phyloP scores from a whole-genome alignment of 2,113 vertebrate genomes.

The Plotosus lineatus region DNA sequence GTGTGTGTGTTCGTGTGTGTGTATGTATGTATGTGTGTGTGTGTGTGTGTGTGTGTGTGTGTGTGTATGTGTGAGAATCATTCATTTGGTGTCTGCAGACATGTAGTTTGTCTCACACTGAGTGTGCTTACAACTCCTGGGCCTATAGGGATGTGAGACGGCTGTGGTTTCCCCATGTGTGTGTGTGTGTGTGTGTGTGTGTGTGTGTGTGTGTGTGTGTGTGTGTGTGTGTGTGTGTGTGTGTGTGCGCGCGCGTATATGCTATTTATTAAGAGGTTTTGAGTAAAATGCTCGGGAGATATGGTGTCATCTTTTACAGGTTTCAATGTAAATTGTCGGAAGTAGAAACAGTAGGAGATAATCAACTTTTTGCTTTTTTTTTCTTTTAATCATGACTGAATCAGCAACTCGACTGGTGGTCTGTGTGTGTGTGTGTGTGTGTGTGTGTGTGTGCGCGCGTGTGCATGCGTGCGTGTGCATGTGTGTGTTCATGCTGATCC shows the following conservation, averaged over 20 bases:
- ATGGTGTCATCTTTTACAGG: slow-evolving; percentile 34
- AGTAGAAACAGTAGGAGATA: slow-evolving; percentile 37
- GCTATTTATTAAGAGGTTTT: slow-evolving; percentile 1
- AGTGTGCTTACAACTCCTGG: background rate
- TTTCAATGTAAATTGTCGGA: slow-evolving; percentile 13
- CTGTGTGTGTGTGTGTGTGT: slow-evolving; percentile 5
- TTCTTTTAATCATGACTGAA: slow-evolving; percentile 37
- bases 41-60: background rate
- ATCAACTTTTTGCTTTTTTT: slow-evolving; percentile 11
- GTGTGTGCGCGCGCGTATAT: slow-evolving; percentile 1
- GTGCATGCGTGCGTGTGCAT: background rate
- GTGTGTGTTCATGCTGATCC: background rate
- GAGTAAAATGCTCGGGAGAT: slow-evolving; percentile 37
- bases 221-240: slow-evolving; percentile 18
- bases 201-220: background rate
- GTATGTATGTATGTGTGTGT: background rate
- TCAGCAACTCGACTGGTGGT: background rate
- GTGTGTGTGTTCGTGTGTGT: background rate
- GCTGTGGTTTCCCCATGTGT: background rate
- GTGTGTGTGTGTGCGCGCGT: slow-evolving; percentile 18
- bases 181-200: no score
- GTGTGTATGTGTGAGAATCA: no score
- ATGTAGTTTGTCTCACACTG: background rate
- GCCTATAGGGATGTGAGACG: background rate
- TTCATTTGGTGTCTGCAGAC: background rate